Conservation (phyloP, 2,888 invertebrate genomes). For the Heliconius hortense region DNA sequence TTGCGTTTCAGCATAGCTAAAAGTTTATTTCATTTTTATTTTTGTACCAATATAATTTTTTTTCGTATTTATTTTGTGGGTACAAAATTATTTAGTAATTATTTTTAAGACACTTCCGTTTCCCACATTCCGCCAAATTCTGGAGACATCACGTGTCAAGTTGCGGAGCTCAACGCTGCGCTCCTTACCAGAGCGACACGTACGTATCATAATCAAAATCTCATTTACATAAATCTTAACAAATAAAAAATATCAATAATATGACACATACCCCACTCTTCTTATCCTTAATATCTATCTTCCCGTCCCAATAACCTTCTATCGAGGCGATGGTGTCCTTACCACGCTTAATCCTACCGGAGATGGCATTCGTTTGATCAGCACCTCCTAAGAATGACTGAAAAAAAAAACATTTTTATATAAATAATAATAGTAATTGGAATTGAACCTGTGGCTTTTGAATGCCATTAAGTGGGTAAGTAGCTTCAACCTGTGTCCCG, state of each 20-base stretch:
- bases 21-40: too few relatives aligned
- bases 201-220: background rate
- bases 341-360: conserved; percentile 92
- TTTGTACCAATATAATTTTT: too few relatives aligned
- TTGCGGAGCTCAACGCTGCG: background rate
- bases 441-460: too few relatives aligned
- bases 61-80: too few relatives aligned
- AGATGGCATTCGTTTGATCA: conserved; percentile 92
- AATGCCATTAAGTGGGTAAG: too few relatives aligned
- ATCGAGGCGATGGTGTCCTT: conserved; percentile 93
- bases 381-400: conserved; percentile 94
- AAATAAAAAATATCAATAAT: background rate
- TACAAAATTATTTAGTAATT: too few relatives aligned
- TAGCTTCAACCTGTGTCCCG: background rate
- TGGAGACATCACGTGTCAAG: background rate
- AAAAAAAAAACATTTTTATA: conserved; percentile 38
- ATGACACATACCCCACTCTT: conserved; percentile 84
- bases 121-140: too few relatives aligned
- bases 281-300: conserved; percentile 91
- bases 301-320: conserved; percentile 96
- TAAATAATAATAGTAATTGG: background rate
- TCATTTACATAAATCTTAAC: background rate
- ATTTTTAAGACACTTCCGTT: too few relatives aligned
- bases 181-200: background rate
- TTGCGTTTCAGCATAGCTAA: too few relatives aligned